These are phyloP conservation scores for Apodemia zela DNA, from an alignment of 2,888 invertebrate genomes.

Conservation along the genomic window DNA sequence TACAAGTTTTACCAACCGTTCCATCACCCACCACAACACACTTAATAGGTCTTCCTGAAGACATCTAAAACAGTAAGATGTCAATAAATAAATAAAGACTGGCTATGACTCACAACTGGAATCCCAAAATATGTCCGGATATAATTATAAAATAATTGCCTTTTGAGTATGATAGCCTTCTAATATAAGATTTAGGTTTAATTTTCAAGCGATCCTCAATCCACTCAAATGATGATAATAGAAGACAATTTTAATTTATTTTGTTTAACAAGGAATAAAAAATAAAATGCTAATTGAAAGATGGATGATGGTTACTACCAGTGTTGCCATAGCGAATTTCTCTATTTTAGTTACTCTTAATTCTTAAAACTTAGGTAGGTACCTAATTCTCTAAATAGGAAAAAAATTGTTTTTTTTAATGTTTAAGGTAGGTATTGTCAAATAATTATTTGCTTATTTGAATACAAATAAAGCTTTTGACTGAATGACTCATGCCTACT, in stretches of 20 bases:
- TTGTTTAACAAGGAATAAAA: not conserved
- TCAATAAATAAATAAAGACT: constrained; percentile 50
- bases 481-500: too few relatives aligned
- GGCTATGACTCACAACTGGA: constrained; percentile 66
- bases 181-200: not conserved
- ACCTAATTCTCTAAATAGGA: too few relatives aligned
- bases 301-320: constrained; percentile 10
- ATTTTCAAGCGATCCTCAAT: not conserved
- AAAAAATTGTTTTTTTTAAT: not conserved
- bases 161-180: not conserved
- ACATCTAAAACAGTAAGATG: constrained; percentile 82
- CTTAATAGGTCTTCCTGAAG: constrained; percentile 95
- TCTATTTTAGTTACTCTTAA: not conserved
- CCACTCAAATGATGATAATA: not conserved
- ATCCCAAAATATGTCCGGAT: constrained; percentile 42
- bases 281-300: constrained; percentile 10
- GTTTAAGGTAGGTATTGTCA: too few relatives aligned
- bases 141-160: constrained; percentile 16
- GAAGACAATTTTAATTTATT: not conserved
- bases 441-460: too few relatives aligned
- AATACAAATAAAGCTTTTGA: too few relatives aligned
- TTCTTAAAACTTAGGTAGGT: not conserved
- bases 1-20: constrained; percentile 96
- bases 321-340: not conserved
- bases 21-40: constrained; percentile 96